Percentiles rank a stretch among this genome's conserved stretches.
Evolutionary conservation across 2,797 vertebrate species (phyloP).

Genomic region (Myotis findleyi): DNA sequence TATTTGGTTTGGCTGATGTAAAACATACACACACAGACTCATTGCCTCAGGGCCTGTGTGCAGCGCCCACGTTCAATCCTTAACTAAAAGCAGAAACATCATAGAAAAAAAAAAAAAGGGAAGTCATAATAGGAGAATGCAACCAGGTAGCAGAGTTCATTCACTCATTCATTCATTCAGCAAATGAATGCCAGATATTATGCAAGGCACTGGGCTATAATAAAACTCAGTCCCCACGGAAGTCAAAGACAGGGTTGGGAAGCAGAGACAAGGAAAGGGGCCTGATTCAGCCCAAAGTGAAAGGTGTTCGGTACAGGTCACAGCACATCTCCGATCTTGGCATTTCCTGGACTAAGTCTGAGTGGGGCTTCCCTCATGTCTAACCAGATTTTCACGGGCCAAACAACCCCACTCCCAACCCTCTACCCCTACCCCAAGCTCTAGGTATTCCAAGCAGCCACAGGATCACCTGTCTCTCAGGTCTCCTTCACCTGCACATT

Average conservation of each 20-base stretch:
- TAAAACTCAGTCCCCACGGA: background rate
- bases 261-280: background rate
- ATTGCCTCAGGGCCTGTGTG: conserved; percentile 71
- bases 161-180: background rate
- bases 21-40: conserved; percentile 75
- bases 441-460: background rate
- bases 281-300: background rate
- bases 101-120: background rate
- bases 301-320: background rate
- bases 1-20: conserved; percentile 82
- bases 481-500: background rate
- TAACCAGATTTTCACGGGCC: background rate
- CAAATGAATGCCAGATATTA: background rate
- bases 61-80: conserved; percentile 51
- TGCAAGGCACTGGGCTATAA: background rate
- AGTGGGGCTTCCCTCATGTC: background rate
- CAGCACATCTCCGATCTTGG: background rate
- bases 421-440: background rate
- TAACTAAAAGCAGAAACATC: conserved; percentile 67
- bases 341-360: background rate
- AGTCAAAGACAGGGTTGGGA: background rate
- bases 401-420: background rate
- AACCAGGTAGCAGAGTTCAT: background rate
- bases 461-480: background rate
- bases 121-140: background rate